Percentiles rank a stretch among this genome's conserved stretches.
These are phyloP conservation scores for Hydractinia symbiolongicarpus DNA, from an alignment of 30 jellyfish, hydroid and myxozoan genomes.

Conservation along the genomic window DNA sequence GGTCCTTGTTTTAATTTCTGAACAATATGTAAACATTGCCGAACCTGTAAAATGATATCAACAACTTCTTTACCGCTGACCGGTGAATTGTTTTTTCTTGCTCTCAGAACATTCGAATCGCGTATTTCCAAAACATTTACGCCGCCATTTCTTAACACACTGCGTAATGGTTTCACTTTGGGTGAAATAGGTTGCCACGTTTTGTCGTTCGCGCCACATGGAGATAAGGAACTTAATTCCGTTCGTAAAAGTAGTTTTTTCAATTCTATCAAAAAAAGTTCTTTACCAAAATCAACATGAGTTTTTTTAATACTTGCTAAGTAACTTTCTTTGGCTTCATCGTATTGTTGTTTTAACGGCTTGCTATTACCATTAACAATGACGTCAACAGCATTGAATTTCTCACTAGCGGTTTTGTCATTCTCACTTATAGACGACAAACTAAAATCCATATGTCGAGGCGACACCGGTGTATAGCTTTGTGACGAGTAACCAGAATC, in stretches of 20 bases:
- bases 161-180: too few relatives aligned
- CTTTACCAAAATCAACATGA: background rate
- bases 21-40: background rate
- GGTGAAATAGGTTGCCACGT: background rate
- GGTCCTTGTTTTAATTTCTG: background rate
- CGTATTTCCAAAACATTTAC: background rate
- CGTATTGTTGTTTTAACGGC: background rate
- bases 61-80: background rate
- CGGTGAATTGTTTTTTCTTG: background rate
- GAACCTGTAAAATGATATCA: constrained; percentile 7
- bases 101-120: background rate
- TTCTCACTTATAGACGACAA: background rate
- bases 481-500: background rate
- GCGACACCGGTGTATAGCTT: background rate
- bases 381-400: background rate
- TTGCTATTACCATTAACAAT: background rate
- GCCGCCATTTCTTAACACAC: too few relatives aligned
- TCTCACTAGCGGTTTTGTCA: background rate
- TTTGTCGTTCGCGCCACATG: background rate
- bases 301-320: background rate
- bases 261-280: constrained; percentile 2
- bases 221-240: background rate
- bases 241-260: background rate
- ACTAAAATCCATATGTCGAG: background rate
- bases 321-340: constrained; percentile 1